Base-by-base conservation (phyloP, 2,113 vertebrate species). In the Atherinomorus stipes region DNA sequence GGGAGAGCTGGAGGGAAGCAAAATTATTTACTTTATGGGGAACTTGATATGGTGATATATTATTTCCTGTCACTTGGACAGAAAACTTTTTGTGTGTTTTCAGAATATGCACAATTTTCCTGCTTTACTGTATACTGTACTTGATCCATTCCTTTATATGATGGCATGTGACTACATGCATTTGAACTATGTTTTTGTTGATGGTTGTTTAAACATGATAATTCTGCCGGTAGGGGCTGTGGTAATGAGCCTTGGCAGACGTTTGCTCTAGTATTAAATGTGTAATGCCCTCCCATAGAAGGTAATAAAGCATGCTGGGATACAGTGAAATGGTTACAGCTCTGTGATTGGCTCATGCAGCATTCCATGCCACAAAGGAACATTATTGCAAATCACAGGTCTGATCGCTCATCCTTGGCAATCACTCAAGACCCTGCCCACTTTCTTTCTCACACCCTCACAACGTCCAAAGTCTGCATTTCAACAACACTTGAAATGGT, bases 271-370 rank as follows among this genome's bases (percentile, higher is more conserved):
- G 81, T 83, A 90, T 90, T 91, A 90, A 90, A 91, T 81, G 82
- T 69, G 75, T 81, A 86, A 67, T 61, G 75, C 66, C 42, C 42
- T 78, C n/a, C 62, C 64, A 86, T 87, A 85, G 74, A 73, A 89
- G 81, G 76, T 71, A 85, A 64, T 89, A 88, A 89, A 89, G 71
- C 85, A 87, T 85, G 76, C 51, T 76, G 68, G 69, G 61, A 74
- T 86, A 62, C 76, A 65, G 85, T 88, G 81, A 90, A 85, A 90
- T 90, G 86, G 92, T 93, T 92, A 92, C 74, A 85, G 56, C 66
- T 21, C 56, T 79, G 76, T 76, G 73, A 69, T 76, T 69, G 42
- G 69, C 72, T 91, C 62, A 71, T 76, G 73, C 71, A 66, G 76
- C 63, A 61, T 59, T 44, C 44, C 22, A 64, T 26, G 52, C 71